These are phyloP conservation scores for Tychaedon coryphoeus DNA, from an alignment of 2,113 vertebrate species.

Conservation along the genomic window DNA sequence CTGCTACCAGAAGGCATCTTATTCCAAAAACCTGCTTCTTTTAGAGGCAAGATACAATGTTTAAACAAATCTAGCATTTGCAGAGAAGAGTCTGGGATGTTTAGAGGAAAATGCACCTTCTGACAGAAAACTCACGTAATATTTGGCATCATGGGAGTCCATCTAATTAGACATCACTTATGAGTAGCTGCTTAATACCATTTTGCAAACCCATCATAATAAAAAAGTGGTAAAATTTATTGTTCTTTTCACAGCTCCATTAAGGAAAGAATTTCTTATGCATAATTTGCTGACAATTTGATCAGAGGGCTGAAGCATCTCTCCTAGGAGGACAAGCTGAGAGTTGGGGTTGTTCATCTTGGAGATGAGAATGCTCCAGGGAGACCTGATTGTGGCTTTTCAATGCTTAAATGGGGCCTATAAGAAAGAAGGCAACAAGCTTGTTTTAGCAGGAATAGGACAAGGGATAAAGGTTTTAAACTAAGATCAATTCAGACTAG, in stretches of 20 bases:
- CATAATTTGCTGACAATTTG: background rate
- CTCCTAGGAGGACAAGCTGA: background rate
- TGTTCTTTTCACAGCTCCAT: background rate
- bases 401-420: background rate
- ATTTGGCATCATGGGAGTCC: background rate
- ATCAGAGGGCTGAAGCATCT: background rate
- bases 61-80: conserved; percentile 34
- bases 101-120: background rate
- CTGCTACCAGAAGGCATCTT: background rate
- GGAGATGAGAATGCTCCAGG: background rate
- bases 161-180: background rate
- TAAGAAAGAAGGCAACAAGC: background rate
- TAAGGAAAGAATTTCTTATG: background rate
- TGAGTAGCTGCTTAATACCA: background rate
- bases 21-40: background rate
- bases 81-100: background rate
- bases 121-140: background rate
- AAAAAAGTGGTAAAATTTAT: background rate
- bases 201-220: background rate
- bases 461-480: background rate
- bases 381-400: background rate
- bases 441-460: background rate
- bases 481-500: background rate
- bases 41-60: background rate
- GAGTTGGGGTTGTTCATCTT: background rate